These are phyloP conservation scores for Tragelaphus eurycerus DNA, from an alignment of 2,797 vertebrate species.

Conservation along the genomic window DNA sequence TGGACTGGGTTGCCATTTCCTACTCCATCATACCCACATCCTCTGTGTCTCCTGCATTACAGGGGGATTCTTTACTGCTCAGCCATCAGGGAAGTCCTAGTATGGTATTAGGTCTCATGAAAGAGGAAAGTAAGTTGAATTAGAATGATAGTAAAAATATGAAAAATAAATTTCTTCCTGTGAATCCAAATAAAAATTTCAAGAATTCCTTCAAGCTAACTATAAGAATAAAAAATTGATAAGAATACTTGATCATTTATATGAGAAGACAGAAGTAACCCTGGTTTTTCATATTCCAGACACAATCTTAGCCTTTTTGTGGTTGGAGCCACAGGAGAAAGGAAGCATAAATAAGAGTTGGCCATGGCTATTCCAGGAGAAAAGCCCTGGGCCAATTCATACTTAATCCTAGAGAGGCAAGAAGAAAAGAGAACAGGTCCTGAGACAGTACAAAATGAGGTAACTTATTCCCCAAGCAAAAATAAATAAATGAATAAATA, in stretches of 20 bases:
- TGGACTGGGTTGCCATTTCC: not conserved
- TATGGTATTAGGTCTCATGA: not conserved
- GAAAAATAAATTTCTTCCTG: not conserved
- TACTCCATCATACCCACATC: not conserved
- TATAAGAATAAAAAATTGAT: not conserved
- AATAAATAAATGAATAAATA: not conserved
- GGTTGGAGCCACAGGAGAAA: not conserved
- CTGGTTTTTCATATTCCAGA: not conserved
- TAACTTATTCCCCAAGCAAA: not conserved
- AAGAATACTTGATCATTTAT: not conserved
- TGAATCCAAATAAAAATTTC: not conserved
- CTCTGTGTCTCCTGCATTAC: not conserved
- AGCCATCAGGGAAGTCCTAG: not conserved
- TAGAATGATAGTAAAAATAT: not conserved
- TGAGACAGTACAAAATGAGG: not conserved
- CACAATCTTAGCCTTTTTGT: not conserved
- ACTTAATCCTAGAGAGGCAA: not conserved
- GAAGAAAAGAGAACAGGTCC: not conserved
- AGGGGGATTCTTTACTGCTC: not conserved
- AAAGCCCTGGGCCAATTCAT: not conserved
- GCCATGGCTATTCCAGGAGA: not conserved
- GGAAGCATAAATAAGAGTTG: not conserved
- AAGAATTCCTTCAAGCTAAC: not conserved
- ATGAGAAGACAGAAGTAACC: not conserved
- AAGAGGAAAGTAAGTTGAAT: not conserved